phyloP scores from a whole-genome alignment of 2,888 invertebrate species.

The Lepidochrysops patricia region DNA sequence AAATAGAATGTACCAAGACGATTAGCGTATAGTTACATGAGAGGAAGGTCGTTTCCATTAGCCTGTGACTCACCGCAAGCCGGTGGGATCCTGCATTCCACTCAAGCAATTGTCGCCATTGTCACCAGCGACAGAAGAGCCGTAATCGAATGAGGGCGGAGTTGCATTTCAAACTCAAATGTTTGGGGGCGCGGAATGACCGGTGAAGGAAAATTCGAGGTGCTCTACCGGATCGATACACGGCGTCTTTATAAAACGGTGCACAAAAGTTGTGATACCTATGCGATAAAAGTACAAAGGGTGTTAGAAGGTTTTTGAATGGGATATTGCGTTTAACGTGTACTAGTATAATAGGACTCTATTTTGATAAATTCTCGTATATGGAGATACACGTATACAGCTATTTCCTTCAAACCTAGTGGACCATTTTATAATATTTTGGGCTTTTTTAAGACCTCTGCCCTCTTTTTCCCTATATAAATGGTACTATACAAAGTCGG shows the following conservation, averaged over 20 bases:
- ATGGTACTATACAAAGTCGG: too few species aligned
- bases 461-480: too few species aligned
- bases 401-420: too few species aligned
- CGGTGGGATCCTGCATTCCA: slow-evolving; percentile 22
- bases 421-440: too few species aligned
- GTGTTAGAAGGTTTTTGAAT: neutral
- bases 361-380: too few species aligned
- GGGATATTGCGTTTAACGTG: neutral
- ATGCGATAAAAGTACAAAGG: slow-evolving; percentile 1
- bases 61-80: slow-evolving; percentile 27
- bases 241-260: slow-evolving; percentile 1
- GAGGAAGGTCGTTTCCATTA: slow-evolving; percentile 35
- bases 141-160: neutral
- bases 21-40: slow-evolving; percentile 29
- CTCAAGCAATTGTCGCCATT: neutral
- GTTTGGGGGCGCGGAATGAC: neutral
- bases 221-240: neutral
- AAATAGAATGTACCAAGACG: slow-evolving; percentile 27
- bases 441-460: too few species aligned
- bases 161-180: slow-evolving; percentile 8
- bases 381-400: neutral
- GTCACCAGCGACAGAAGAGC: neutral
- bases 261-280: neutral
- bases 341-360: neutral
- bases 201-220: slow-evolving; percentile 8